A percentile compares a stretch with the other conserved stretches of the same genome.
Conservation (phyloP, 2,797 vertebrate species). For the Pelobates cultripes region DNA sequence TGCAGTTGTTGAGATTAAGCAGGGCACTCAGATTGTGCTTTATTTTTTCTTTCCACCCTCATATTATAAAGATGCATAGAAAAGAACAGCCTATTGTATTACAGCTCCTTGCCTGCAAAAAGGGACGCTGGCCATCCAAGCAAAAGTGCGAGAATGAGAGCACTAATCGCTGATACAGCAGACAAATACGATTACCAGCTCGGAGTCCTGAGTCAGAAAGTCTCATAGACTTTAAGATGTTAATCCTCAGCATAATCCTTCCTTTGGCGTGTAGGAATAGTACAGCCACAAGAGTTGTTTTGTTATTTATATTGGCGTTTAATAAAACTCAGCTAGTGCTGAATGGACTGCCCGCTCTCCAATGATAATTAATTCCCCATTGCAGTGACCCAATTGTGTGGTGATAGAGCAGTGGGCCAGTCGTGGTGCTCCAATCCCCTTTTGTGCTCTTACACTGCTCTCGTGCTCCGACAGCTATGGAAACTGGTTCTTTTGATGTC, state of each 20-base stretch:
- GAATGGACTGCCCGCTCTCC: constrained; percentile 82
- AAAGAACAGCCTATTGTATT: constrained; percentile 71
- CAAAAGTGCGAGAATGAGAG: constrained; percentile 71
- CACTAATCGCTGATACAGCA: constrained; percentile 81
- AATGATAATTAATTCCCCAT: constrained; percentile 86
- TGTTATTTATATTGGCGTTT: constrained; percentile 87
- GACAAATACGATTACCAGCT: constrained; percentile 84
- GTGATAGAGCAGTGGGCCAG: constrained; percentile 78
- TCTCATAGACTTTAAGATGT: constrained; percentile 85
- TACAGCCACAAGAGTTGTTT: constrained; percentile 84
- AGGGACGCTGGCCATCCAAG: constrained; percentile 73
- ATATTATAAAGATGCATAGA: constrained; percentile 66
- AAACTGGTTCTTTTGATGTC: constrained; percentile 84
- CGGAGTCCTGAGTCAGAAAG: constrained; percentile 84
- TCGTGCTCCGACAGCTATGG: constrained; percentile 82
- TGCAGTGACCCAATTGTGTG: constrained; percentile 84
- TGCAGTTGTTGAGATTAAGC: constrained; percentile 58
- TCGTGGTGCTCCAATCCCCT: constrained; percentile 73
- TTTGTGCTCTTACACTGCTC: constrained; percentile 78
- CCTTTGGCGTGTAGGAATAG: constrained; percentile 84
- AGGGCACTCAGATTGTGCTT: constrained; percentile 61
- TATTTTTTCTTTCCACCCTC: constrained; percentile 61
- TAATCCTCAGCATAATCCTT: constrained; percentile 82
- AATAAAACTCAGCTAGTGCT: constrained; percentile 81
- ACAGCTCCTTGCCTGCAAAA: constrained; percentile 74